Evolutionary conservation across 2,797 vertebrate genomes (phyloP).

Genomic region (Euphonia xanthogaster): DNA sequence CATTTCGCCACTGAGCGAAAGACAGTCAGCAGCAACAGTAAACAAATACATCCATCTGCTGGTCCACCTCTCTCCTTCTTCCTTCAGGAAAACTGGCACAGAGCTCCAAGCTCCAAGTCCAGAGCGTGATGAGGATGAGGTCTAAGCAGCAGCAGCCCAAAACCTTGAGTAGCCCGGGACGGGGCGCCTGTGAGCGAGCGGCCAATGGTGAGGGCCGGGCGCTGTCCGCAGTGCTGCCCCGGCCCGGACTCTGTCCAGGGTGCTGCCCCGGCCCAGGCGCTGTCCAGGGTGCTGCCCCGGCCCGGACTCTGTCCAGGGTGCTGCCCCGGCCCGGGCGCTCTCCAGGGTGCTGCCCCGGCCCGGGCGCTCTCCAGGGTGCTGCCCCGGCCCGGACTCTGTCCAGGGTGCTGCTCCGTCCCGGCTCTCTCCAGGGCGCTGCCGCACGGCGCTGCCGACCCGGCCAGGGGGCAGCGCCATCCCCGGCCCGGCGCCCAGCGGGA

Average conservation of each 20-base stretch:
- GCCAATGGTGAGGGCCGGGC: rapidly evolving
- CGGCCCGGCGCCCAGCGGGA: rapidly evolving
- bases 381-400: background rate
- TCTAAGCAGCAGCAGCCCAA: background rate
- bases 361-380: background rate
- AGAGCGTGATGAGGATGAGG: background rate
- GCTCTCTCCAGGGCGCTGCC: background rate
- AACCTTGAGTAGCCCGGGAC: rapidly evolving
- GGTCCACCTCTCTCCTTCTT: background rate
- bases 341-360: background rate
- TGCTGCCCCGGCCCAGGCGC: no score
- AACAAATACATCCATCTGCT: background rate
- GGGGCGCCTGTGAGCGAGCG: rapidly evolving
- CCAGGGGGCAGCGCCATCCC: no score
- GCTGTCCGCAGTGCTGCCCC: no score
- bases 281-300: no score
- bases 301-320: rapidly evolving
- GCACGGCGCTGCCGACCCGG: no score
- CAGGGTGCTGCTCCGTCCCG: background rate
- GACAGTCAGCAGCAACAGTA: background rate
- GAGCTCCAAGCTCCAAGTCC: background rate
- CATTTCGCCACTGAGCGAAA: background rate
- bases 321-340: background rate
- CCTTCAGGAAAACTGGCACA: background rate
- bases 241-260: no score